These are phyloP conservation scores for Prunella fulvescens DNA, from an alignment of 2,113 vertebrate genomes.

Conservation along the genomic window DNA sequence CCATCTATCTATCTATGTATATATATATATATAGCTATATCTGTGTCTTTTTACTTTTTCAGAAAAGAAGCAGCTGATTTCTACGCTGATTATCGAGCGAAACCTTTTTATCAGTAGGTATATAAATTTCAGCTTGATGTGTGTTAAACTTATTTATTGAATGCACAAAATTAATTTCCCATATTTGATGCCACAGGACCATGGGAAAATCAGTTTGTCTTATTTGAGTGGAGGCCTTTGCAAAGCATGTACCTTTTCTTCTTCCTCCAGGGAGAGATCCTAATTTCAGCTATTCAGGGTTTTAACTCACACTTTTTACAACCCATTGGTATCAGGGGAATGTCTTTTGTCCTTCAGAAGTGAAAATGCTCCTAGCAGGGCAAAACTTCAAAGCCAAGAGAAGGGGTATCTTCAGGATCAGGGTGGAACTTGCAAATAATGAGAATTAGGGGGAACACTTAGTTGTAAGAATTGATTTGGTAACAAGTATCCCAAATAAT, in stretches of 20 bases:
- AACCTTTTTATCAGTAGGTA: slow-evolving; percentile 89
- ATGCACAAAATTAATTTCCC: not conserved
- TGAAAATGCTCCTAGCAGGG: not conserved
- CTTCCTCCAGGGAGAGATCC: not conserved
- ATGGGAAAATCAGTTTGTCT: not conserved
- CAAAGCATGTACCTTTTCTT: not conserved
- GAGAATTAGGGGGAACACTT: not conserved
- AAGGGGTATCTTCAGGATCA: not conserved
- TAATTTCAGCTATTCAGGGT: not conserved
- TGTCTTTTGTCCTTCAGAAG: not conserved
- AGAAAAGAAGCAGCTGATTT: slow-evolving; percentile 92
- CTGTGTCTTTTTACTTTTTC: slow-evolving; percentile 67
- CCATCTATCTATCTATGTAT: not conserved
- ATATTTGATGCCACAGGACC: not conserved
- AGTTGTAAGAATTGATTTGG: not conserved
- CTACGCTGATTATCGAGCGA: slow-evolving; percentile 87
- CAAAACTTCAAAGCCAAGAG: not conserved
- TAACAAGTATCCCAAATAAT: not conserved
- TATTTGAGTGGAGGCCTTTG: not conserved
- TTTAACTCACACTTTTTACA: not conserved
- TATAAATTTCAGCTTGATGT: not conserved
- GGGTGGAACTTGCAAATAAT: not conserved
- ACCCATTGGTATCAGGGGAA: not conserved
- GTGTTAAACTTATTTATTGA: not conserved
- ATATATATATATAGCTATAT: not conserved